Evolutionary conservation across 2,113 vertebrate species (phyloP), one percentile per base, ranked within the genome.

Genomic region (Uropsilus gracilis): DNA sequence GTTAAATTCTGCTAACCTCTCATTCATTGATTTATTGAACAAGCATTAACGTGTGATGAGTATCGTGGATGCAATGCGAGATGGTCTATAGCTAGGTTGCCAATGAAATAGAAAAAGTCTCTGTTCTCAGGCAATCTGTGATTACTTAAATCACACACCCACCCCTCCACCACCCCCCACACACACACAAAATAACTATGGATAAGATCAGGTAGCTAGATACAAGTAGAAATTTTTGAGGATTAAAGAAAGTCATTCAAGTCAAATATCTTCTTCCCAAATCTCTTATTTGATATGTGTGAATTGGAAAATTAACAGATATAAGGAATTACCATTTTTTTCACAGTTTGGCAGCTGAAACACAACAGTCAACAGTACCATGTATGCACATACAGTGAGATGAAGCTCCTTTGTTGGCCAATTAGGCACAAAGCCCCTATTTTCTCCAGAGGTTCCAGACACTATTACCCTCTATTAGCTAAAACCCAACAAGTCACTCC

Each of bases 21-120:
- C 30, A 53, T 50, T 86, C 78, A 89, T 50, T 61, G 32, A 53
- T 63, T 93, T 46, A 72, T 22, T 90, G 34, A 86, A 80, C 8
- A 86, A 88, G 78, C 71, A 93, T 14, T 57, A 84, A 32, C 24
- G 64, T 5, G 82, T 50, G 34, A 53, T 28, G 37, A 2, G 50
- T 42, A 17, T 22, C 59, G 17, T 28, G 2, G 46, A 57, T 88
- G 53, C 3, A 84, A 42, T 78, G 8, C n/a, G 13, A 46, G 39
- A 24, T 91, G 30, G 71, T 30, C 28, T 64, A 10, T 10, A 55
- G 32, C 53, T n/a, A 13, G 32, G 72, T 6, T 11, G 7, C 61
- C 68, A 78, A 80, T 30, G 16, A 32, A 68, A 86, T 9, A 59
- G 28, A 26, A 11, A 57, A 72, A 59, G 28, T 4, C 30, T 24